Evolutionary conservation across 2,888 invertebrate species (phyloP).

Genomic region (Anoplius nigerrimus): DNA sequence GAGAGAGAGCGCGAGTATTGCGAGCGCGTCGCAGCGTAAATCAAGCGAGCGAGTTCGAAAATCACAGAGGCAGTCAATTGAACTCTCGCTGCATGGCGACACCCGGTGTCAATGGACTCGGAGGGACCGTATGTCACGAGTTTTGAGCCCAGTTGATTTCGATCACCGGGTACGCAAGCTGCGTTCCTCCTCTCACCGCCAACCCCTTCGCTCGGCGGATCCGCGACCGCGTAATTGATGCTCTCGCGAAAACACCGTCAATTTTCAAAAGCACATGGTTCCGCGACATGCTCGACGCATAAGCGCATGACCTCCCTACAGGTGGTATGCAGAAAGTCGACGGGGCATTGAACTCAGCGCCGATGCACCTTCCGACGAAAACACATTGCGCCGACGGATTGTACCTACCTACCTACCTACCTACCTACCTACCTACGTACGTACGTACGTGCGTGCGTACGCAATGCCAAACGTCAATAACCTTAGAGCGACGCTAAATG

Average conservation of each 20-base stretch:
- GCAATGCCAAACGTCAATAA: too few relatives aligned
- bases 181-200: constrained; percentile 15
- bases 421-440: neutral
- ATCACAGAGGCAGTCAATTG: constrained; percentile 37
- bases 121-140: constrained; percentile 34
- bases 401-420: neutral
- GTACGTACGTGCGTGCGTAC: too few relatives aligned
- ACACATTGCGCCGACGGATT: constrained; percentile 19
- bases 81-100: constrained; percentile 19
- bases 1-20: too few relatives aligned
- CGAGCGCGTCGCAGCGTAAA: too few relatives aligned
- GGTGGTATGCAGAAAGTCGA: constrained; percentile 48
- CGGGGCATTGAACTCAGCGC: constrained; percentile 38
- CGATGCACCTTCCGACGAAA: constrained; percentile 36
- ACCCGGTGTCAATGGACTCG: constrained; percentile 40
- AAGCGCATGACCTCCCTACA: constrained; percentile 64
- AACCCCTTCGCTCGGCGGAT: constrained; percentile 4
- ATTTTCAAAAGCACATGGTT: constrained; percentile 64
- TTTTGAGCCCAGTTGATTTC: constrained; percentile 35
- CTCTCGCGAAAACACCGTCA: constrained; percentile 61
- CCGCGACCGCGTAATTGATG: constrained; percentile 54
- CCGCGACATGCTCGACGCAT: constrained; percentile 59
- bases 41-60: constrained; percentile 23
- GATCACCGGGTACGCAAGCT: constrained; percentile 31
- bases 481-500: too few relatives aligned